Evolutionary conservation across 1,140 invertebrate genomes (phyloP).

Genomic region (Rhagoletis pomonella): DNA sequence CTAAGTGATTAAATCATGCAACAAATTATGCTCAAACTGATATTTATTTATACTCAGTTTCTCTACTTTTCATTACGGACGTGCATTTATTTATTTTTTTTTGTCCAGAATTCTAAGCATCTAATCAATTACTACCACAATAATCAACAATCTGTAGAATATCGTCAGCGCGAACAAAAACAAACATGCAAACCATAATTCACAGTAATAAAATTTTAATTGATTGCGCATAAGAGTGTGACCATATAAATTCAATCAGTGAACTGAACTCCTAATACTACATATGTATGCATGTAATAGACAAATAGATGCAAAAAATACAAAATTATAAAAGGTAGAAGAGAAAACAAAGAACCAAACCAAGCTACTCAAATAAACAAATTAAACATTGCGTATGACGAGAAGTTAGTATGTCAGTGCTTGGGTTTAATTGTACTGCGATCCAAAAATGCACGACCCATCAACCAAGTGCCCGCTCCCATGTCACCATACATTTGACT

Average conservation of each 20-base stretch:
- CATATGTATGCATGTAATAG: neutral
- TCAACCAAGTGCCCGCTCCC: neutral
- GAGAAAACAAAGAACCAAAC: neutral
- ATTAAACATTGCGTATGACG: neutral
- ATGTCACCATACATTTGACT: neutral
- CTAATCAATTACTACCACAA: neutral
- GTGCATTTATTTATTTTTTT: too few relatives aligned
- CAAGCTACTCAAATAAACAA: neutral
- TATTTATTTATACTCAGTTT: too few relatives aligned
- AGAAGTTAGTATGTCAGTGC: neutral
- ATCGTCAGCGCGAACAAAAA: neutral
- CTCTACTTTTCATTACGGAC: too few relatives aligned
- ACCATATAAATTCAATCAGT: slow-evolving; percentile 46
- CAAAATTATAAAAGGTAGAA: neutral
- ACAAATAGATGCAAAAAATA: neutral
- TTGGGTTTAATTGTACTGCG: neutral
- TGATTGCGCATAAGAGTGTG: slow-evolving; percentile 50
- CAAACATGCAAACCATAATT: slow-evolving; percentile 23
- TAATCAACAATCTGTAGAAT: neutral
- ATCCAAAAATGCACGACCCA: neutral
- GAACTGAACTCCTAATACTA: slow-evolving; percentile 14
- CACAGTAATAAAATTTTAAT: slow-evolving; percentile 46
- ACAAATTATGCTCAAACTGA: too few relatives aligned
- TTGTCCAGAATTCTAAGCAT: neutral
- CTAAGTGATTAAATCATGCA: too few relatives aligned